Evolutionary conservation across 1,140 invertebrate species (phyloP), one percentile per base, ranked within the genome.

Genomic region (Triops longicaudatus): DNA sequence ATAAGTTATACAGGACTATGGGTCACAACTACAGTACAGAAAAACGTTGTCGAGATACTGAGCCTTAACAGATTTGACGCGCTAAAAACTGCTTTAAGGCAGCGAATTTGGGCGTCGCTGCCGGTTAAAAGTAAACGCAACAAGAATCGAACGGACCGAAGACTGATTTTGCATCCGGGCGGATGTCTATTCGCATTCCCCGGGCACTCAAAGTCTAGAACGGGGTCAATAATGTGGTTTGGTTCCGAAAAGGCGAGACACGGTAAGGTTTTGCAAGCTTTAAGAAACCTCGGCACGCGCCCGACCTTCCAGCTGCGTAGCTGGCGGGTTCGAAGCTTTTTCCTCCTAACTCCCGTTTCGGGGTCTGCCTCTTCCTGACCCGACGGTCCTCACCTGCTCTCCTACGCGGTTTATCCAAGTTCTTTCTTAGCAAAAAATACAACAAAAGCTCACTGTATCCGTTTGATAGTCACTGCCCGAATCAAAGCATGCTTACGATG

Each of bases 261-360:
- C 31, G 31, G 31, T 37, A 22, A 63, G 50, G 50, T 63, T 63
- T 63, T 63, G 50, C 50, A 63, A 63, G 50, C 50, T 63, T 63
- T 63, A n/a, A 63, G 50, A 63, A 63, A 63, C 50, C 50, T 63
- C 50, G 50, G 50, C 50, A 63, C 50, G 50, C 50, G 50, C 50
- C 50, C 50, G 50, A 63, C 50, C 50, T 63, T 63, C 22, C 22
- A 22, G 50, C 50, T 63, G 50, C 10, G 50, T 63, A 63, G 50
- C 50, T 63, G 50, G 50, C 50, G 50, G 50, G 22, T 63, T 63
- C 50, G 4, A 63, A 22, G 50, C 50, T 63, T 63, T 37, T 37
- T 63, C 50, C 50, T 17, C 22, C 50, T 17, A 63, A 22, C 50
- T 63, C 22, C 50, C 14, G 22, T 63, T 63, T 22, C 31, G 31